Conservation (phyloP, 2,797 vertebrate species). For the Danio albolineatus region DNA sequence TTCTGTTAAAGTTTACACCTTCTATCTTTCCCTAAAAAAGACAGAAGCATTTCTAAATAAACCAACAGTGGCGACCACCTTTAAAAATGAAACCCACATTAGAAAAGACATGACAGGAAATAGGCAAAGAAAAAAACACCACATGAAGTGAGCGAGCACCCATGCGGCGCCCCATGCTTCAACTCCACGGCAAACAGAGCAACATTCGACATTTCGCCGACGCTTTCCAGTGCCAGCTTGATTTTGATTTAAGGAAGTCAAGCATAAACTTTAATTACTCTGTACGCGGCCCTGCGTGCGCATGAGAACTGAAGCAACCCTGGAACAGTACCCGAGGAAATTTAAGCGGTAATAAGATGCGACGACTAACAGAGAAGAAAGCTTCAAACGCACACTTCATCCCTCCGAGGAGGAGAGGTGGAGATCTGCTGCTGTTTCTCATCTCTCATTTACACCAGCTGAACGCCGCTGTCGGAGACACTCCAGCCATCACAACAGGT, state of each 20-base stretch:
- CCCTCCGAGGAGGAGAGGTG: slow-evolving; percentile 26
- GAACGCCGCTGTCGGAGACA: slow-evolving; percentile 8
- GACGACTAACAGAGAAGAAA: slow-evolving; percentile 33
- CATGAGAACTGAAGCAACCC: slow-evolving; percentile 19
- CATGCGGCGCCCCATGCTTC: neutral
- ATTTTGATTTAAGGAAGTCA: slow-evolving; percentile 53
- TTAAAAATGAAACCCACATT: slow-evolving; percentile 12
- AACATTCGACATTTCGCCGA: neutral
- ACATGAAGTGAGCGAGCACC: neutral
- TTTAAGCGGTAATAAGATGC: slow-evolving; percentile 36
- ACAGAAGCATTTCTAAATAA: neutral
- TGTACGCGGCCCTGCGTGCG: neutral
- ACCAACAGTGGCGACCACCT: neutral
- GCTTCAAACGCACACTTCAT: slow-evolving; percentile 40
- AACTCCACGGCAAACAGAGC: neutral
- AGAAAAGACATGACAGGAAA: slow-evolving; percentile 2
- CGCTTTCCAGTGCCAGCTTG: slow-evolving; percentile 25
- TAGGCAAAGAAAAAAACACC: neutral
- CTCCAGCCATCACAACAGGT: neutral
- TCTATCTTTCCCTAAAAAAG: too few relatives aligned
- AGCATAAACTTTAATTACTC: slow-evolving; percentile 58
- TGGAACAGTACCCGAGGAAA: slow-evolving; percentile 42
- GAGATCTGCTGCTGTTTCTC: slow-evolving; percentile 39
- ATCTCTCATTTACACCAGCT: slow-evolving; percentile 35
- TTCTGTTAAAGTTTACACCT: too few relatives aligned